Conservation (phyloP, 2,113 vertebrate species). For the Sinocyclocheilus anshuiensis region DNA sequence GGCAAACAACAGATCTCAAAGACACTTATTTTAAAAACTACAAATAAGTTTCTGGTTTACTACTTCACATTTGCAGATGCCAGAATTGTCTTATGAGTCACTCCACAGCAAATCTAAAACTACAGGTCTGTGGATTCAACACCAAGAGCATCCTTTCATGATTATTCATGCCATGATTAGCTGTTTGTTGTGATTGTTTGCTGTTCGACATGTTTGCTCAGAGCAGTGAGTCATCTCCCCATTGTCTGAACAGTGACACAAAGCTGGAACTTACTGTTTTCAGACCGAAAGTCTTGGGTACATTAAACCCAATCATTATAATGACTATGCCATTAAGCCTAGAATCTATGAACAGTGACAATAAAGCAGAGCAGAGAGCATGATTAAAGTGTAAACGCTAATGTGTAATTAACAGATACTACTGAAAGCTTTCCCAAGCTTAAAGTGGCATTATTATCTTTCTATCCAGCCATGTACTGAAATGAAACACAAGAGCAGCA, state of each 20-base stretch:
- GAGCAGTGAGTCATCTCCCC: neutral
- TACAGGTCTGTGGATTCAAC: neutral
- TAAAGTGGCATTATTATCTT: neutral
- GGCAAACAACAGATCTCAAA: neutral
- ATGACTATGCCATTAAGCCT: conserved; percentile 31
- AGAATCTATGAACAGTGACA: conserved; percentile 20
- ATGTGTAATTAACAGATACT: conserved; percentile 24
- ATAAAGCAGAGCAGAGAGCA: conserved; percentile 27
- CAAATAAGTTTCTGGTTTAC: conserved; percentile 1
- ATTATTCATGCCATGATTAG: conserved; percentile 27
- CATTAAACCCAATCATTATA: conserved; percentile 36
- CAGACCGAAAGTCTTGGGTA: neutral
- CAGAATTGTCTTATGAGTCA: neutral
- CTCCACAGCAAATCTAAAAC: neutral
- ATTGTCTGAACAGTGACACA: conserved; percentile 18
- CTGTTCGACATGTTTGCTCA: neutral
- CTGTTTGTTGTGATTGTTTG: conserved; percentile 26
- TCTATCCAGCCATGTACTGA: neutral
- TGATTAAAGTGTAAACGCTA: conserved; percentile 21
- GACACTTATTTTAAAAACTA: neutral
- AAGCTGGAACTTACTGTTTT: conserved; percentile 37
- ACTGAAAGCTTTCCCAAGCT: neutral
- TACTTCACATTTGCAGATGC: neutral
- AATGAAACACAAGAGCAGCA: conserved; percentile 5
- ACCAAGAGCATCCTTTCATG: conserved; percentile 13